A percentile compares a stretch with the other conserved stretches of the same genome.
These are phyloP conservation scores for Prolemur simus DNA, from an alignment of 2,113 vertebrate species.

Conservation along the genomic window DNA sequence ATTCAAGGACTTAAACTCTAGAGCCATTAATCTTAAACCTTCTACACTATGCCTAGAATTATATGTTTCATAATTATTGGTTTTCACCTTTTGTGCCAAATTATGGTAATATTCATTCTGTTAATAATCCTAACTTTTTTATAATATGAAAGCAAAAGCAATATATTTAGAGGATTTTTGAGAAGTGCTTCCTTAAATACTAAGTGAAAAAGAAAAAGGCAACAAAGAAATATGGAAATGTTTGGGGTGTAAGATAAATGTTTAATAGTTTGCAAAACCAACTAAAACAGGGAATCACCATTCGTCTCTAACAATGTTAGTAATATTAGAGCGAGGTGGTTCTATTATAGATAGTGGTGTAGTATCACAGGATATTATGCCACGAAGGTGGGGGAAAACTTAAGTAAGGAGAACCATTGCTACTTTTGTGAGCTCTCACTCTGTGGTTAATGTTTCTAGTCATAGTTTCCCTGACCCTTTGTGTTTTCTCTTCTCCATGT, in stretches of 20 bases:
- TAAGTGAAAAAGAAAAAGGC: neutral
- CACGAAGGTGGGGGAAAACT: neutral
- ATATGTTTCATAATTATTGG: neutral
- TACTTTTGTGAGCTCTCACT: neutral
- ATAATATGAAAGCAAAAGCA: neutral
- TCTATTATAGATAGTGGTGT: neutral
- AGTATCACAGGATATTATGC: neutral
- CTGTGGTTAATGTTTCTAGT: neutral
- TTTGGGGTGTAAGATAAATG: neutral
- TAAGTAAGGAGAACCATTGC: fast-evolving
- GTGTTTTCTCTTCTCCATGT: neutral
- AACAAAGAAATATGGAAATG: neutral
- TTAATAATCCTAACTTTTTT: neutral
- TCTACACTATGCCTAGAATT: neutral
- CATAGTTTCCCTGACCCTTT: neutral
- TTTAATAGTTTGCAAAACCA: neutral
- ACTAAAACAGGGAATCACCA: neutral
- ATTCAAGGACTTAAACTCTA: neutral
- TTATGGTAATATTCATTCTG: neutral
- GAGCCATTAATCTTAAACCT: neutral
- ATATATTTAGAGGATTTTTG: neutral
- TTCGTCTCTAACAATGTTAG: too few relatives aligned
- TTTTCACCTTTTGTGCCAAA: neutral
- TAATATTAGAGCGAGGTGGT: neutral
- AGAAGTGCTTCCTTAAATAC: neutral